These are phyloP conservation scores for Tachina grossa DNA, from an alignment of 2,888 invertebrate species.

Conservation along the genomic window DNA sequence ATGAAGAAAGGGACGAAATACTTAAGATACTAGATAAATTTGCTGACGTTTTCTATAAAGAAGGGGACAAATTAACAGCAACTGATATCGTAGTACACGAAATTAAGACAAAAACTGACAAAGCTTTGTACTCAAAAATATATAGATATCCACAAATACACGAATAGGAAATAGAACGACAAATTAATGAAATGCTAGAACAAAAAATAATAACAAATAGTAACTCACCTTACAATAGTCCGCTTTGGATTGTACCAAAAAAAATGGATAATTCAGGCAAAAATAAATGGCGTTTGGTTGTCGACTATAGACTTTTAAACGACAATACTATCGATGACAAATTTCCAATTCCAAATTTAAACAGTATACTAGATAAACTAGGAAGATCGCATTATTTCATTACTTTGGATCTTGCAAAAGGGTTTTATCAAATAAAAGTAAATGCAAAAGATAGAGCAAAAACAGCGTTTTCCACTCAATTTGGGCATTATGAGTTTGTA, in stretches of 20 bases:
- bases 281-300: constrained; percentile 20
- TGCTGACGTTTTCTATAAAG: too few relatives aligned
- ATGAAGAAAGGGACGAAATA: too few relatives aligned
- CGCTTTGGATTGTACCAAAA: constrained; percentile 17
- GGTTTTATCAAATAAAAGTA: constrained; percentile 10
- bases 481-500: constrained; percentile 1
- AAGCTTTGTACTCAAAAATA: too few relatives aligned
- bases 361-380: constrained; percentile 20
- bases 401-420: too few relatives aligned
- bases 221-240: background rate
- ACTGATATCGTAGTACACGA: too few relatives aligned
- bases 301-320: constrained; percentile 10
- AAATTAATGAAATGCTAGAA: constrained; percentile 33
- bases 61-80: too few relatives aligned
- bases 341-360: constrained; percentile 17
- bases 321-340: constrained; percentile 17
- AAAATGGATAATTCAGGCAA: background rate
- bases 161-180: constrained; percentile 35
- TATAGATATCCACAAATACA: constrained; percentile 47
- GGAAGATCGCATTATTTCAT: too few relatives aligned
- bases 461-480: background rate
- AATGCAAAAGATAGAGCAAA: background rate
- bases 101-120: too few relatives aligned
- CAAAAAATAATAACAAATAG: too few relatives aligned
- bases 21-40: too few relatives aligned